phyloP scores from a whole-genome alignment of 2,113 vertebrate genomes.

The Varanus komodoensis region DNA sequence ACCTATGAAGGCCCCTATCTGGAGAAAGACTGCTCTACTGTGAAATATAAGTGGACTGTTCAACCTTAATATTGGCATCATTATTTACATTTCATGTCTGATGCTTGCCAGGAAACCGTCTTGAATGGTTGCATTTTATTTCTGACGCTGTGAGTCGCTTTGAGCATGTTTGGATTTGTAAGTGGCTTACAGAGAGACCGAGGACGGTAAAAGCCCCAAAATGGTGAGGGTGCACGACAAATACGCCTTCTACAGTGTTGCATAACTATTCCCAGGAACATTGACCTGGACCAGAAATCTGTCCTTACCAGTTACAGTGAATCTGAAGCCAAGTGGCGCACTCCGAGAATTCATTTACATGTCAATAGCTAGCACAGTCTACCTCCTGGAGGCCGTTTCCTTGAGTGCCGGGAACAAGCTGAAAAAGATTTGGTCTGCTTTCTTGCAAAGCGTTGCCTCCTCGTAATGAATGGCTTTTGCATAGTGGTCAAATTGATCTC shows the following conservation, averaged over 20 bases:
- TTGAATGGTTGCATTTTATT: neutral
- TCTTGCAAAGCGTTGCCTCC: slow-evolving; percentile 52
- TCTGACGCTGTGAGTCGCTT: neutral
- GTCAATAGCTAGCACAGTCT: slow-evolving; percentile 70
- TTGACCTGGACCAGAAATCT: slow-evolving; percentile 13
- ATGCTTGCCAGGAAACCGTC: neutral
- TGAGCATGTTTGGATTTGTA: neutral
- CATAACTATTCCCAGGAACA: slow-evolving; percentile 45
- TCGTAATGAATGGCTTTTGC: slow-evolving; percentile 55
- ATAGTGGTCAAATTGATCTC: slow-evolving; percentile 57
- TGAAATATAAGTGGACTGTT: neutral
- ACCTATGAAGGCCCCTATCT: no score
- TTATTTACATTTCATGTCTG: neutral
- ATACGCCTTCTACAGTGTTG: neutral
- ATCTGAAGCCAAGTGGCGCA: slow-evolving; percentile 54
- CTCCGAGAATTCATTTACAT: slow-evolving; percentile 70
- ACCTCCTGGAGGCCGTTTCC: slow-evolving; percentile 66
- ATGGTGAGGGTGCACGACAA: no score
- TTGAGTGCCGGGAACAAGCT: slow-evolving; percentile 65
- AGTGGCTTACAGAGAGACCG: no score
- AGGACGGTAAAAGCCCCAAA: neutral
- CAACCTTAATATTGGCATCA: neutral
- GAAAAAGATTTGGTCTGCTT: slow-evolving; percentile 62
- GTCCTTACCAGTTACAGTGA: slow-evolving; percentile 58
- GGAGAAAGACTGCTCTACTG: neutral